Conservation (phyloP, 2,113 vertebrate genomes). For the Melospiza melodia region DNA sequence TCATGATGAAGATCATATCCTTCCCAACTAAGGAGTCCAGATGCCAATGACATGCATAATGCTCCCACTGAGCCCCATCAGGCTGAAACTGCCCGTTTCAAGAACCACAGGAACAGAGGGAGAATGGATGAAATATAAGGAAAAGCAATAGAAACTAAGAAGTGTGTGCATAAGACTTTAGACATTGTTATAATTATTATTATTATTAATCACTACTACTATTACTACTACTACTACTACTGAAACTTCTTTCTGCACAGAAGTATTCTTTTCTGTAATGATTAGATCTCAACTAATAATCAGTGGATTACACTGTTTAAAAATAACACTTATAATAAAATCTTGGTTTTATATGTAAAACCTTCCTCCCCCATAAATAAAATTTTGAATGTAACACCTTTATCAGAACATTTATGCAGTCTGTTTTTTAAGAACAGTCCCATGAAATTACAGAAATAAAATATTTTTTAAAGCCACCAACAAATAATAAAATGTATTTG, state of each 20-base stretch:
- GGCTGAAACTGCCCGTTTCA: not conserved
- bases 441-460: not conserved
- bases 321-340: not conserved
- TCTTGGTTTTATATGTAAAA: not conserved
- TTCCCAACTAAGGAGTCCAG: not conserved
- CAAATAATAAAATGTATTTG: not conserved
- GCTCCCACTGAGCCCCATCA: not conserved
- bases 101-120: fast-evolving
- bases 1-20: not conserved
- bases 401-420: not conserved
- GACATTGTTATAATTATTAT: not conserved
- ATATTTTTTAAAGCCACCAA: not conserved
- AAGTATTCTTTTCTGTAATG: not conserved
- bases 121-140: not conserved
- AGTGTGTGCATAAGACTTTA: not conserved
- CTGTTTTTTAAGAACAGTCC: not conserved
- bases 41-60: not conserved
- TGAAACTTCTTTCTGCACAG: not conserved
- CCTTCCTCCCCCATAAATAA: not conserved
- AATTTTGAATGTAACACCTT: not conserved
- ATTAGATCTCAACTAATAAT: not conserved
- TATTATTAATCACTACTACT: not conserved
- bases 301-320: not conserved
- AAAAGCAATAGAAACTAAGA: not conserved
- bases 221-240: not conserved